These are phyloP conservation scores for Zingel zingel DNA, from an alignment of 2,113 vertebrate species.

Conservation along the genomic window DNA sequence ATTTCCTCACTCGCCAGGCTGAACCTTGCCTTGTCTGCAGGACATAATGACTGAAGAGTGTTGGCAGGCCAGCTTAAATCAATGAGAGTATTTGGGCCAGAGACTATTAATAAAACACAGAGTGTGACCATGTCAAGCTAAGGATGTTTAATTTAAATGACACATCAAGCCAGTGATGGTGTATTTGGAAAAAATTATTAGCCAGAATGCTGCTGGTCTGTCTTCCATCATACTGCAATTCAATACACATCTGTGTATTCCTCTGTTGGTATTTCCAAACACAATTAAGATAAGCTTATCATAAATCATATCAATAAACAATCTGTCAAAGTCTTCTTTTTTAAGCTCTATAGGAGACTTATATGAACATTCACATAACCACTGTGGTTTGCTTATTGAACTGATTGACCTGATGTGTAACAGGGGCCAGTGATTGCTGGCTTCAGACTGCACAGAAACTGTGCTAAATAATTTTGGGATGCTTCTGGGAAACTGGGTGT, in stretches of 20 bases:
- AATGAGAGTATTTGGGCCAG: conserved; percentile 9
- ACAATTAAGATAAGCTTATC: background rate
- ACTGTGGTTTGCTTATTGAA: conserved; percentile 2
- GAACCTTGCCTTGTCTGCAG: conserved; percentile 20
- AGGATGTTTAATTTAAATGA: conserved; percentile 34
- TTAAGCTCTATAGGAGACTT: background rate
- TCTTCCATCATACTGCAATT: conserved; percentile 19
- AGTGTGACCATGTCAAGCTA: background rate
- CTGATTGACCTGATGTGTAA: background rate
- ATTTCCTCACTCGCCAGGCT: conserved; percentile 44
- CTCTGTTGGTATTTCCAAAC: background rate
- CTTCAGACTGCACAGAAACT: conserved; percentile 30
- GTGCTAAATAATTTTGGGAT: conserved; percentile 36
- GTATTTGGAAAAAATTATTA: conserved; percentile 51
- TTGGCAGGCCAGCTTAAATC: conserved; percentile 19
- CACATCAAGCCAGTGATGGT: conserved; percentile 9
- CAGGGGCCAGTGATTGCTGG: conserved; percentile 14
- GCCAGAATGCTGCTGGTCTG: conserved; percentile 14
- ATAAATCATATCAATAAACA: background rate
- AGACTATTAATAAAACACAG: conserved; percentile 29
- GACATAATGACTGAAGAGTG: conserved; percentile 34
- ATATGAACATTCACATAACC: conserved; percentile 5
- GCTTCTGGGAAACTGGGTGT: conserved; percentile 67
- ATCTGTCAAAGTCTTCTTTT: background rate
- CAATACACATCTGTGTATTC: background rate